Percentiles rank a stretch among this genome's conserved stretches.
These are phyloP conservation scores for cattle (Bos taurus) DNA, from an alignment of 2,113 vertebrate genomes.

Conservation along the genomic window DNA sequence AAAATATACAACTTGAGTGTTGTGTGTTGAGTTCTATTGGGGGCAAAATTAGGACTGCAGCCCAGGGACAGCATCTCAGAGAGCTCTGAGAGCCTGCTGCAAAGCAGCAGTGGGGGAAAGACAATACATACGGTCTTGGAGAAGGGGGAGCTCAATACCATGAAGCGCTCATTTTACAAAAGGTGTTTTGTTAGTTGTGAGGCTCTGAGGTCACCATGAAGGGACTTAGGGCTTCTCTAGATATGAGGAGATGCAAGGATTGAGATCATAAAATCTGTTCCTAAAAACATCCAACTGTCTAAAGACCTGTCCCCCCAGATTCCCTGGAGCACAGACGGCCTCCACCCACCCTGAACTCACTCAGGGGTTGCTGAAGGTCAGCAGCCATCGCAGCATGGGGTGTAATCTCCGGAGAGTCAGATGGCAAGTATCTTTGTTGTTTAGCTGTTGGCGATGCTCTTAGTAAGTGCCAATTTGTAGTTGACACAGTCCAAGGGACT, in stretches of 20 bases:
- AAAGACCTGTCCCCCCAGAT: neutral
- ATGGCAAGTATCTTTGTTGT: neutral
- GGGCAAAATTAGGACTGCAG: neutral
- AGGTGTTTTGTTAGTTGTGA: neutral
- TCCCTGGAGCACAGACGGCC: neutral
- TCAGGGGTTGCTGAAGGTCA: neutral
- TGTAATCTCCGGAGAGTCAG: neutral
- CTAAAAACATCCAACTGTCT: neutral
- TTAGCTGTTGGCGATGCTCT: neutral
- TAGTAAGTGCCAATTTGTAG: neutral
- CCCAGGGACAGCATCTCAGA: neutral
- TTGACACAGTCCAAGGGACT: neutral
- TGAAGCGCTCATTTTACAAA: neutral
- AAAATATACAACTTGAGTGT: neutral
- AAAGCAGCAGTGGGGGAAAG: accelerated
- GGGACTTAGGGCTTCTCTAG: neutral
- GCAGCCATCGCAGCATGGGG: neutral
- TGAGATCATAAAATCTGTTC: neutral
- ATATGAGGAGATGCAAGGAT: neutral
- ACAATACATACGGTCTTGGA: accelerated
- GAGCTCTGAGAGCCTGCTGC: neutral
- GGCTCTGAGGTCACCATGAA: neutral
- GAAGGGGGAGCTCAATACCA: neutral
- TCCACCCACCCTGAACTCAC: neutral
- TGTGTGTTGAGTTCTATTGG: neutral